phyloP scores from a whole-genome alignment of 2,113 vertebrate species.

The Vulpes ferrilata region DNA sequence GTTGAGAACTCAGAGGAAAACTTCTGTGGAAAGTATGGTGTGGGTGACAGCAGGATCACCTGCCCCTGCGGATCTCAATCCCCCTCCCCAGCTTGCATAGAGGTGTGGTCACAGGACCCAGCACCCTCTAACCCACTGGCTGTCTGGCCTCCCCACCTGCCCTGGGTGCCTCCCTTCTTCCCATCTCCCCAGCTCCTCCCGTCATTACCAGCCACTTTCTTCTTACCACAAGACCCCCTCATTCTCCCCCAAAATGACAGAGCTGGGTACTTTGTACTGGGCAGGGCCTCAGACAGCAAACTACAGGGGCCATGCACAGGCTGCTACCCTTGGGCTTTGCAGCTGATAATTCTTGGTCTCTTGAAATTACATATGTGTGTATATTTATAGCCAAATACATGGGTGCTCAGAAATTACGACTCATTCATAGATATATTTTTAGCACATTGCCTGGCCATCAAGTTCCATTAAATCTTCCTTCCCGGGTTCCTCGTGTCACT shows the following conservation, averaged over 20 bases:
- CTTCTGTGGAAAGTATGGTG: not conserved
- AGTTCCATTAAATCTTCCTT: not conserved
- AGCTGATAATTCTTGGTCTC: conserved; percentile 40
- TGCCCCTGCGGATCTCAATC: rapidly evolving
- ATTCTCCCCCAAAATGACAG: conserved; percentile 2
- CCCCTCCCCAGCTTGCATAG: rapidly evolving
- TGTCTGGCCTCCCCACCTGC: too few relatives aligned
- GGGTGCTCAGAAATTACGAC: not conserved
- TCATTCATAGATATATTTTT: not conserved
- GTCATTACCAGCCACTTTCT: not conserved
- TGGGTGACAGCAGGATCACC: not conserved
- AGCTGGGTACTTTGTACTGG: not conserved
- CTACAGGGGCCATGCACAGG: not conserved
- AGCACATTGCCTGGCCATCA: not conserved
- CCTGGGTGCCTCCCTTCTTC: not conserved
- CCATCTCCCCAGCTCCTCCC: not conserved
- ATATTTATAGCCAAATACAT: conserved; percentile 70
- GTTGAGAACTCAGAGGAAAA: not conserved
- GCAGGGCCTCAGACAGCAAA: not conserved
- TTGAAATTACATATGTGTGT: conserved; percentile 39
- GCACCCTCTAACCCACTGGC: not conserved
- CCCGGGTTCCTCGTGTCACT: not conserved
- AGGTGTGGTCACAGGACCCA: rapidly evolving
- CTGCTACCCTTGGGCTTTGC: not conserved
- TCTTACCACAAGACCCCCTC: not conserved